Evolutionary conservation across 64 coral and sea anemone genomes (phyloP), one percentile per base, ranked within the genome.

Genomic region (Dendrophyllia cribrosa): DNA sequence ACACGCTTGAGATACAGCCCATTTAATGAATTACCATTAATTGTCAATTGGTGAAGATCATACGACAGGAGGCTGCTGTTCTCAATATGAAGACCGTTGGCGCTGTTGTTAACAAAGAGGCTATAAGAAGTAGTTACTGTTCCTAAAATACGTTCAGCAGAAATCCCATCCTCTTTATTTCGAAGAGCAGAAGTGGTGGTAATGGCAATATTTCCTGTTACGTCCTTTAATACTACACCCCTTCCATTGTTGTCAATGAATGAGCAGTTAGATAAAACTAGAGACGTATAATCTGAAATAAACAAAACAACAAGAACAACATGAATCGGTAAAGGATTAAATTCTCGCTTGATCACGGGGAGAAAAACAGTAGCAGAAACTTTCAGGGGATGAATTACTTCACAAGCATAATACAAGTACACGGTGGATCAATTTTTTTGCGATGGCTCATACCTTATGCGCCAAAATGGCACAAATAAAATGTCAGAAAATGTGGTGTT

Each of bases 241-340:
- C 15, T 59, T 34, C 76, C 89, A 11, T 50, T 4, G 61, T 92
- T 96, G 21, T 87, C 65, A 9, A 7, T 87, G 15, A 96, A 88
- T 50, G 75, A 75, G 48, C 72, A 73, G 60, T 82, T 92, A 0
- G 67, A 62, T 2, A 96, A 60, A n/a, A 83, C 26, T 5, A 96
- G n/a, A 4, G 53, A 72, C 34, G 69, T 15, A 22, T 21, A 10
- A 76, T 66, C 94, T 96, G 76, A 74, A 84, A 73, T 22, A 20
- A 14, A 12, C 5, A 63, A 8, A 14, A 3, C 9, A 63, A 63
- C 9, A 12, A 15, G 13, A 12, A 63, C 10, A 63, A 63, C 9
- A 14, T 63, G 60, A 12, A n/a, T n/a, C n/a, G n/a, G n/a, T n/a
- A n/a, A n/a, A n/a, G n/a, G n/a, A n/a, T n/a, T 3, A 63, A 63